Conservation (phyloP, 2,797 vertebrate genomes). For the Pseudochirops cupreus region DNA sequence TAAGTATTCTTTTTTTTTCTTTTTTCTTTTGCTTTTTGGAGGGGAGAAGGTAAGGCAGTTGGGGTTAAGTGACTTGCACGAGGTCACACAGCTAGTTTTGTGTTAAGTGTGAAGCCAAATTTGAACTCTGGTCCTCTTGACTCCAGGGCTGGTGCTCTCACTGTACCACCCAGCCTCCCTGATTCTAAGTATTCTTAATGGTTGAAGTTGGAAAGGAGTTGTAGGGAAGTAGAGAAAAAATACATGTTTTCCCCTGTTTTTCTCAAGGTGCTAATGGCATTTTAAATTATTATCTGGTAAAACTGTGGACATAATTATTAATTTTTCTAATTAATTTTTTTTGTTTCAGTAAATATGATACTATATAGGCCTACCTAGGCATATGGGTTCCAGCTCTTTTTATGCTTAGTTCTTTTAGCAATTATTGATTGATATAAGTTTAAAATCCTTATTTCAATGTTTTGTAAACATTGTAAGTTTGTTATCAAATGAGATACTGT, state of each 20-base stretch:
- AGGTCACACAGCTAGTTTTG: too few relatives aligned
- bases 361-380: background rate
- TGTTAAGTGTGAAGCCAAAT: too few relatives aligned
- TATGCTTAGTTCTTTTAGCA: slow-evolving; percentile 48
- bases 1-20: too few relatives aligned
- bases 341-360: slow-evolving; percentile 31
- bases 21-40: too few relatives aligned
- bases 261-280: background rate
- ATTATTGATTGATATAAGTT: slow-evolving; percentile 31
- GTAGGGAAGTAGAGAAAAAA: slow-evolving; percentile 45
- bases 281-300: slow-evolving; percentile 34
- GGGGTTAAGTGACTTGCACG: too few relatives aligned
- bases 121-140: too few relatives aligned
- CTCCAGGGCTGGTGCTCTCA: too few relatives aligned
- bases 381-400: slow-evolving; percentile 49
- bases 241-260: slow-evolving; percentile 41
- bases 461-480: background rate
- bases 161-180: too few relatives aligned
- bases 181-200: slow-evolving; percentile 18
- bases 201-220: slow-evolving; percentile 45
- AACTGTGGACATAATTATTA: slow-evolving; percentile 39
- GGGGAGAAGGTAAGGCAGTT: too few relatives aligned
- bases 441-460: slow-evolving; percentile 17
- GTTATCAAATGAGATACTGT: background rate
- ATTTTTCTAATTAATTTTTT: slow-evolving; percentile 57